phyloP scores from a whole-genome alignment of 2,888 invertebrate genomes.

The Microctonus brassicae region DNA sequence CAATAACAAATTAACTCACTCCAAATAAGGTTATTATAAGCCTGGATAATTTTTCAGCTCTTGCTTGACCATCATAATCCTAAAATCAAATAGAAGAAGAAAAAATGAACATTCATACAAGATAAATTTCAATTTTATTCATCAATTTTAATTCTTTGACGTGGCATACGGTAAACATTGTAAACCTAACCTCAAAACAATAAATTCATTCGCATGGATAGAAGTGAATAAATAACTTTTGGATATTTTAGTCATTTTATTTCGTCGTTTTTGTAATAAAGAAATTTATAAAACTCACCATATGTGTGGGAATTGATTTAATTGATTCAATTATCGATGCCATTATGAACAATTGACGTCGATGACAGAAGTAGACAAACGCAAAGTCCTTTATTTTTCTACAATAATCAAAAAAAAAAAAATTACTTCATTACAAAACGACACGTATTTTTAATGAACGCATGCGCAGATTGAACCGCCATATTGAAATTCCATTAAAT shows the following conservation, averaged over 20 bases:
- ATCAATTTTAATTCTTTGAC: no score
- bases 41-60: constrained; percentile 90
- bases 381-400: no score
- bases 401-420: not conserved
- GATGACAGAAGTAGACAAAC: constrained; percentile 3
- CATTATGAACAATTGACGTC: constrained; percentile 49
- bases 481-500: not conserved
- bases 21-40: constrained; percentile 92
- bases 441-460: not conserved
- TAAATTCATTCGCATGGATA: not conserved
- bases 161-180: constrained; percentile 30
- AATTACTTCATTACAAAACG: not conserved
- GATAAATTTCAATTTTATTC: no score
- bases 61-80: constrained; percentile 93
- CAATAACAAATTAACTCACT: constrained; percentile 69
- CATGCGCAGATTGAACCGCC: not conserved
- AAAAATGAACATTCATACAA: not conserved
- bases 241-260: not conserved
- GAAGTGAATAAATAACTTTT: no score
- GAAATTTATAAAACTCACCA: constrained; percentile 52
- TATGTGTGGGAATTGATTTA: constrained; percentile 62
- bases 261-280: not conserved
- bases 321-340: constrained; percentile 58
- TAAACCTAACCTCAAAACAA: constrained; percentile 21
- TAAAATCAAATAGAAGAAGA: constrained; percentile 59